Percentiles rank a stretch among this genome's conserved stretches.
phyloP scores from a whole-genome alignment of 2,797 vertebrate species.

The Dallia pectoralis region DNA sequence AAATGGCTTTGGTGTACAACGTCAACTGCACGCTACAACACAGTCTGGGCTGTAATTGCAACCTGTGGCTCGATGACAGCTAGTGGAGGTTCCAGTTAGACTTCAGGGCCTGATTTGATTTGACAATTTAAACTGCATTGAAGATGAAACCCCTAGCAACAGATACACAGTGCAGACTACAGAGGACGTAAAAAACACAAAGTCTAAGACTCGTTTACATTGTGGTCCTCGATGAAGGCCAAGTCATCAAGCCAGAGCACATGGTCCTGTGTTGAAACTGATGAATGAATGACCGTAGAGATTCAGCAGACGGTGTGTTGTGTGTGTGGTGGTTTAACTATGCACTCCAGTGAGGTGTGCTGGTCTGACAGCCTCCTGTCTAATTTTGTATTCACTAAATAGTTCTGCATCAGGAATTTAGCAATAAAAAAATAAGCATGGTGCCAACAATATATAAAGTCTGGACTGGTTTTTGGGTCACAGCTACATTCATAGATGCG shows the following conservation, averaged over 20 bases:
- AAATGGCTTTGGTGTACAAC: not conserved
- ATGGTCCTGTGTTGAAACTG: constrained; percentile 15
- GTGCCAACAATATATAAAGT: constrained; percentile 68
- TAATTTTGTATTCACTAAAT: constrained; percentile 75
- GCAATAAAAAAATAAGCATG: constrained; percentile 86
- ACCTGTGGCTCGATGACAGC: no score
- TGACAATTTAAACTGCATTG: no score
- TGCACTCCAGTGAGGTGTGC: constrained; percentile 81
- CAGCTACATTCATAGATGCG: no score
- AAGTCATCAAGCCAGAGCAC: not conserved
- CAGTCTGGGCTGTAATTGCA: no score
- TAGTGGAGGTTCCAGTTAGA: not conserved
- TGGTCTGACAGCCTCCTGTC: constrained; percentile 72
- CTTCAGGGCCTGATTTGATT: not conserved
- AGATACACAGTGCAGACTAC: no score
- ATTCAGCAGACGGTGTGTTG: constrained; percentile 62
- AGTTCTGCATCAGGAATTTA: constrained; percentile 69
- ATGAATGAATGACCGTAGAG: constrained; percentile 42
- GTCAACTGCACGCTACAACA: not conserved
- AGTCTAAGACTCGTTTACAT: no score
- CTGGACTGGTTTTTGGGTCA: constrained; percentile 20
- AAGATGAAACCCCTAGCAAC: no score
- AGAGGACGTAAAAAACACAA: no score
- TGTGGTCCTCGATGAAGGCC: no score
- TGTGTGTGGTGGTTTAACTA: constrained; percentile 74